phyloP scores from a whole-genome alignment of 2,113 vertebrate species.

The Turdus rufiventris region DNA sequence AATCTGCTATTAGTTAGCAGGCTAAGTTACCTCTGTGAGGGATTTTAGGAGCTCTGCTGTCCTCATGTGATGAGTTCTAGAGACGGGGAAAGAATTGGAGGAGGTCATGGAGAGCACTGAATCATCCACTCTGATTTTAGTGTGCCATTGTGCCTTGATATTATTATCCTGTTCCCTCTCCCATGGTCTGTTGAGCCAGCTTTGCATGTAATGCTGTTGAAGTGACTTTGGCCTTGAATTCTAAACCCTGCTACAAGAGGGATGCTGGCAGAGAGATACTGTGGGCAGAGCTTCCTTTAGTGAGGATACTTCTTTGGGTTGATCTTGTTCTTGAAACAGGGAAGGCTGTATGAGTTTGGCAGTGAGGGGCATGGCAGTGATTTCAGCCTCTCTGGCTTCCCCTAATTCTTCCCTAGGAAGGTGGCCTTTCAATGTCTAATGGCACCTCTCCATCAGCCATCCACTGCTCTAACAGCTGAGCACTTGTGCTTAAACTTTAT shows the following conservation, averaged over 20 bases:
- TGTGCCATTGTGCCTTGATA: rapidly evolving
- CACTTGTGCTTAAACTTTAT: neutral
- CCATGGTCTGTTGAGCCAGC: rapidly evolving
- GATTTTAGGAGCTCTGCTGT: neutral
- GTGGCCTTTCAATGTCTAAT: rapidly evolving
- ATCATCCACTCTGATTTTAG: neutral
- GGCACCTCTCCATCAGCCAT: neutral
- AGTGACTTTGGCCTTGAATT: neutral
- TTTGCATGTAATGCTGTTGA: neutral
- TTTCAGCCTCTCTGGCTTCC: neutral
- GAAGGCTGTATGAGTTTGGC: neutral
- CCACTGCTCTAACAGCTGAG: neutral
- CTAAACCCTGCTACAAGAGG: rapidly evolving
- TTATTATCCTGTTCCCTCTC: neutral
- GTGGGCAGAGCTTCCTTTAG: neutral
- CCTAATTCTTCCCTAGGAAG: neutral
- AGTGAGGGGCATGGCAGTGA: neutral
- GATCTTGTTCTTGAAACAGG: neutral
- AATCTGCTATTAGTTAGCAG: neutral
- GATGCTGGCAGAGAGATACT: neutral
- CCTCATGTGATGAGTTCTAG: neutral
- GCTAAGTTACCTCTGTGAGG: neutral
- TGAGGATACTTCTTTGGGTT: neutral
- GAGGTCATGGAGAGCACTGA: neutral
- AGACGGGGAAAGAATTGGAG: neutral